Evolutionary conservation across 1,140 invertebrate species (phyloP), one percentile per base, ranked within the genome.

Genomic region (Drosophila funebris): DNA sequence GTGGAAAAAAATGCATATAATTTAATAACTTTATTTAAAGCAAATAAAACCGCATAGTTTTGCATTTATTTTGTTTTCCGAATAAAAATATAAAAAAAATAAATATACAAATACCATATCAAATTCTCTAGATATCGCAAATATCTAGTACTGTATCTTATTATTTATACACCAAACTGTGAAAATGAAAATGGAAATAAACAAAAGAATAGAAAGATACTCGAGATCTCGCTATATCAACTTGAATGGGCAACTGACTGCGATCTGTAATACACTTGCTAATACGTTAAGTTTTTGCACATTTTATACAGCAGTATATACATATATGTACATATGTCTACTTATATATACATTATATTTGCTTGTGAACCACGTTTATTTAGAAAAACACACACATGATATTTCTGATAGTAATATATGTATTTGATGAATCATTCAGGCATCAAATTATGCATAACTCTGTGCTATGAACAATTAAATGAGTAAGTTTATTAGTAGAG

Each of bases 391-490:
- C 3, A 8, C 22, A 29, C 13, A 52, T 62, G 66, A 62, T 53
- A 53, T 58, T 63, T 16, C 31, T 18, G 18, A 20, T 36, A 14
- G 16, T 29, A 43, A 41, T 37, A 44, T 43, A 52, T 54, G 31
- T 70, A 18, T 36, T 18, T 7, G 58, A 64, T 85, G 82, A 85
- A 61, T 85, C 81, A 85, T 20, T 48, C 7, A 29, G 9, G 29
- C 24, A 58, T 50, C 52, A 8, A 57, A 61, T 57, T 61, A 14
- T 36, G 13, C 41, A 46, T 22, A 39, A 27, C 36, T 43, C 5
- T n/a, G 16, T 52, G 18, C n/a, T 29, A 44, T 68, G 22, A 18
- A 14, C 68, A 66, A 27, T 18, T 53, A 6, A 58, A 61, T 64
- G 54, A 52, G 41, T 56, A 77, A 76, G 44, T 64, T 33, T 18